A percentile compares a stretch with the other conserved stretches of the same genome.
Evolutionary conservation across 2,113 vertebrate genomes (phyloP).

Genomic region (Cryptotis parvus): DNA sequence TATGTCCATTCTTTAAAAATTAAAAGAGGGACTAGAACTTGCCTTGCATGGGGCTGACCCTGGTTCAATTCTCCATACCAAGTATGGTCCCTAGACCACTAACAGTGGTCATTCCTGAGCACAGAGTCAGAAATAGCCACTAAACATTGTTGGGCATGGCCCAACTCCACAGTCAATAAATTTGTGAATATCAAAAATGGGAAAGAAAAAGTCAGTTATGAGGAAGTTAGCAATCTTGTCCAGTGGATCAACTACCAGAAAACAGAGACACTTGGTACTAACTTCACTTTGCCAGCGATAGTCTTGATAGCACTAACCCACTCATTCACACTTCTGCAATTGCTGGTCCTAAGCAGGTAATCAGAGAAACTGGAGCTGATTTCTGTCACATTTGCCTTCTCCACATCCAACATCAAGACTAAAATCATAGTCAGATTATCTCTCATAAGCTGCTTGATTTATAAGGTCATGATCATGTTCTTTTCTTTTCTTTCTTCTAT

Average conservation of each 20-base stretch:
- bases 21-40: not conserved
- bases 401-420: not conserved
- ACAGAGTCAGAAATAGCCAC: too few relatives aligned
- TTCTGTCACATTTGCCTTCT: not conserved
- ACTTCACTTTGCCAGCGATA: slow-evolving; percentile 33
- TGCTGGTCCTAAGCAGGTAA: not conserved
- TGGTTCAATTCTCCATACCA: too few relatives aligned
- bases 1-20: not conserved
- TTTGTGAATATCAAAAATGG: too few relatives aligned
- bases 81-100: too few relatives aligned
- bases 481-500: too few relatives aligned
- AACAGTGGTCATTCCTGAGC: too few relatives aligned
- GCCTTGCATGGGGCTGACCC: too few relatives aligned
- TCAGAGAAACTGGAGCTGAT: not conserved
- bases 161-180: too few relatives aligned
- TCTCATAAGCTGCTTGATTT: too few relatives aligned
- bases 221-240: not conserved
- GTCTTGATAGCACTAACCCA: slow-evolving; percentile 25
- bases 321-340: not conserved
- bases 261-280: not conserved
- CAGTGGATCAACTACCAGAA: not conserved
- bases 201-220: too few relatives aligned
- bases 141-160: too few relatives aligned
- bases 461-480: too few relatives aligned
- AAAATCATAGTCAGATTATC: not conserved